Evolutionary conservation across 2,113 vertebrate species (phyloP), one percentile per base, ranked within the genome.

Genomic region (Artemisiospiza belli): DNA sequence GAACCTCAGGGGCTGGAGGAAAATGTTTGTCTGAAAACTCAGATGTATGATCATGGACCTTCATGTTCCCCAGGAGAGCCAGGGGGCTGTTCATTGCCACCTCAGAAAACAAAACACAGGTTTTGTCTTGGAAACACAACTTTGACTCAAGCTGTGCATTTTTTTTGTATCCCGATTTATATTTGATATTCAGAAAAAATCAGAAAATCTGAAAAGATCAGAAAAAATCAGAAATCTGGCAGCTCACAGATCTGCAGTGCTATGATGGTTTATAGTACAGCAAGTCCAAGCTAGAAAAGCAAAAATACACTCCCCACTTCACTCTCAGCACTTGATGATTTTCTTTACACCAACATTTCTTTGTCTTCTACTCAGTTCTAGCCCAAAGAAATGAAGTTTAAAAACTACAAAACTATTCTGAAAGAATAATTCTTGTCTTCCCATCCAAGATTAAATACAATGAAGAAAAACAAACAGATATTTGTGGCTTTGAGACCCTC

Each of bases 401-500:
- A 64, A 86, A 88, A 46, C 2, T 49, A 54, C 57, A 79, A 76
- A 87, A 59, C 39, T 7, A 83, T 69, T 86, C 86, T 73, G 92
- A 73, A 94, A 89, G 67, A 70, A 11, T 51, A 87, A 63, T 59
- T 41, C 58, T 72, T 58, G 30, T 72, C 10, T 66, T 72, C 54
- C 39, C 35, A 73, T 43, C 44, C 37, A 80, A 37, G 88, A 72
- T 35, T 55, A 77, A 86, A 83, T 21, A 89, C 6, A 46, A 63
- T 43, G 44, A 80, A 91, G 68, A 61, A 81, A 95, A 95, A 83
- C 9, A 82, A 93, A 69, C 19, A 86, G 49, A 43, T 92, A 90
- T 39, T 69, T 92, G 57, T 81, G 88, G 44, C 57, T 73, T 39
- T 84, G 46, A 81, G 66, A 96, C 93, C 92, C 89, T 92, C n/a